Conservation (phyloP, 2,797 vertebrate species). For the Epinephelus coioides region DNA sequence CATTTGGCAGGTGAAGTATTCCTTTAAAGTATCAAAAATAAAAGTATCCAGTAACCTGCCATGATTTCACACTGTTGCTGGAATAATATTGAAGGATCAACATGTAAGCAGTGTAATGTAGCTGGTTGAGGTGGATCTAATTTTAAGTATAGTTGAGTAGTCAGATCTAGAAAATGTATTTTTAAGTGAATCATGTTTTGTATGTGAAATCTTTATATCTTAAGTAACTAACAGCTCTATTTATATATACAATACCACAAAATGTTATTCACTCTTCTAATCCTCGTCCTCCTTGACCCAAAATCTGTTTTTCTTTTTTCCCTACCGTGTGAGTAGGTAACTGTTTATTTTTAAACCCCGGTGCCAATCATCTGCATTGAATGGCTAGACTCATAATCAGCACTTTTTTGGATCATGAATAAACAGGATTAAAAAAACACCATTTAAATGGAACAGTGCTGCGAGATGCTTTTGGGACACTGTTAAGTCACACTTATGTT, state of each 20-base stretch:
- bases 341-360: slow-evolving; percentile 4
- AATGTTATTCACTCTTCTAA: not conserved
- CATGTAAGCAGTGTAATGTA: not conserved
- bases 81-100: too few relatives aligned
- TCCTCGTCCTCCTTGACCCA: not conserved
- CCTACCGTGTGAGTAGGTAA: not conserved
- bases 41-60: too few relatives aligned
- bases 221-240: not conserved
- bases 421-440: slow-evolving; percentile 27
- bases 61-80: too few relatives aligned
- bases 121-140: not conserved
- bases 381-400: slow-evolving; percentile 16
- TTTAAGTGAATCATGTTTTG: not conserved
- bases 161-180: not conserved
- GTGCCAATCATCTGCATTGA: slow-evolving; percentile 1
- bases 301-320: not conserved
- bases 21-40: not conserved
- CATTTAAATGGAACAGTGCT: slow-evolving; percentile 38
- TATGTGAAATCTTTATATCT: not conserved
- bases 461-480: slow-evolving; percentile 27
- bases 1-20: too few relatives aligned
- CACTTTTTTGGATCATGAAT: slow-evolving; percentile 18
- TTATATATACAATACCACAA: too few relatives aligned
- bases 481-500: slow-evolving; percentile 41
- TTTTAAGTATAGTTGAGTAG: not conserved